Conservation (phyloP, 2,888 invertebrate genomes). For the Empis stercorea region DNA sequence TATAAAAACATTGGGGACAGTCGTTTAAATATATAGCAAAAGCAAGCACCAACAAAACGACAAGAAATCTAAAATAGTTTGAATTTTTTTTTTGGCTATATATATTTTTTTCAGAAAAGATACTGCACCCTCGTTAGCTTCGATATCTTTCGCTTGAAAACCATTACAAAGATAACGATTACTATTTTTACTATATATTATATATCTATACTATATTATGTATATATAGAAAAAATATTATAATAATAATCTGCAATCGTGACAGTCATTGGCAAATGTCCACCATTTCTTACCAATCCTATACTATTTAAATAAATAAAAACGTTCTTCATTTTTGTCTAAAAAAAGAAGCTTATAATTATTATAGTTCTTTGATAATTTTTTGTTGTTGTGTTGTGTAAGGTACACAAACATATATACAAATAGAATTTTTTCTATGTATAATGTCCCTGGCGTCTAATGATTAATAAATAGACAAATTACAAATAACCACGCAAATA, state of each 20-base stretch:
- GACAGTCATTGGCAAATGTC: slow-evolving; percentile 4
- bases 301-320: neutral
- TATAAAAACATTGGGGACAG: too few species aligned
- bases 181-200: neutral
- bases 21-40: too few species aligned
- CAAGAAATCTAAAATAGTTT: too few species aligned
- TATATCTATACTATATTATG: neutral
- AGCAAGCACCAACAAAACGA: too few species aligned
- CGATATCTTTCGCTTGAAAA: too few species aligned
- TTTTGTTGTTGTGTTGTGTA: neutral
- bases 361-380: too few species aligned
- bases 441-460: slow-evolving; percentile 5
- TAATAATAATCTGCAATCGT: neutral
- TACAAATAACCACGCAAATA: slow-evolving; percentile 13
- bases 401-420: neutral
- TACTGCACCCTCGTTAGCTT: too few species aligned
- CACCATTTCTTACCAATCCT: slow-evolving; percentile 1
- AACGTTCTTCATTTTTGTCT: neutral
- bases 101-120: too few species aligned
- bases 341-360: too few species aligned
- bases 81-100: too few species aligned
- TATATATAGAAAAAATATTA: neutral
- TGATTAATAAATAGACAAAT: slow-evolving; percentile 14
- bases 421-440: neutral
- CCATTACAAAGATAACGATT: neutral